Conservation (phyloP, 2,888 invertebrate genomes). For the Sinotaia quadrata region DNA sequence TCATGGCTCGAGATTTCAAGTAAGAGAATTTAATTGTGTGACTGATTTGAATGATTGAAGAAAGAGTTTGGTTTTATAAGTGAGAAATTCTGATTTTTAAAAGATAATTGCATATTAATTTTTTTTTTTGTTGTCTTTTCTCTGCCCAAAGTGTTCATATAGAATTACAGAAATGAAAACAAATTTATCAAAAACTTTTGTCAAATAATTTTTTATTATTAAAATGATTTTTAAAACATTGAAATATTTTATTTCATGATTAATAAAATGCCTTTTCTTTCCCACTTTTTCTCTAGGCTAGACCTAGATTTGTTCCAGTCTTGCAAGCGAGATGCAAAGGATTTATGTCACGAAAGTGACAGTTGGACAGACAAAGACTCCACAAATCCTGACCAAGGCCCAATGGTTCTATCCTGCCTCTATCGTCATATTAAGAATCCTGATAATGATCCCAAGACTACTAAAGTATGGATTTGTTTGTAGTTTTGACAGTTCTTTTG, state of each 20-base stretch:
- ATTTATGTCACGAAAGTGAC: slow-evolving; percentile 84
- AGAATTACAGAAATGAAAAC: neutral
- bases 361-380: slow-evolving; percentile 81
- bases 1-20: slow-evolving; percentile 93
- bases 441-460: slow-evolving; percentile 24
- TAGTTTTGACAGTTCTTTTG: too few relatives aligned
- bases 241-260: neutral
- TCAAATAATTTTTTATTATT: neutral
- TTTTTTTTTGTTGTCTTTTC: neutral
- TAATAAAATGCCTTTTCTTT: neutral
- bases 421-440: slow-evolving; percentile 36
- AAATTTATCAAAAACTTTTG: neutral
- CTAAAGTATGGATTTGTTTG: too few relatives aligned
- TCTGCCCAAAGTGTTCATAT: neutral
- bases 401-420: slow-evolving; percentile 82
- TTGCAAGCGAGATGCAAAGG: slow-evolving; percentile 89
- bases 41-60: too few relatives aligned
- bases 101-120: too few relatives aligned
- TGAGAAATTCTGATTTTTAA: too few relatives aligned
- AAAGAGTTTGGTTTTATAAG: too few relatives aligned
- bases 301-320: slow-evolving; percentile 81
- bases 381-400: slow-evolving; percentile 83
- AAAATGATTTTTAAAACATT: neutral
- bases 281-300: too few relatives aligned
- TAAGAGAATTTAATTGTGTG: too few relatives aligned